Percentiles rank a stretch among this genome's conserved stretches.
phyloP scores from a whole-genome alignment of 2,888 invertebrate species.

The Cataglyphis cursor region DNA sequence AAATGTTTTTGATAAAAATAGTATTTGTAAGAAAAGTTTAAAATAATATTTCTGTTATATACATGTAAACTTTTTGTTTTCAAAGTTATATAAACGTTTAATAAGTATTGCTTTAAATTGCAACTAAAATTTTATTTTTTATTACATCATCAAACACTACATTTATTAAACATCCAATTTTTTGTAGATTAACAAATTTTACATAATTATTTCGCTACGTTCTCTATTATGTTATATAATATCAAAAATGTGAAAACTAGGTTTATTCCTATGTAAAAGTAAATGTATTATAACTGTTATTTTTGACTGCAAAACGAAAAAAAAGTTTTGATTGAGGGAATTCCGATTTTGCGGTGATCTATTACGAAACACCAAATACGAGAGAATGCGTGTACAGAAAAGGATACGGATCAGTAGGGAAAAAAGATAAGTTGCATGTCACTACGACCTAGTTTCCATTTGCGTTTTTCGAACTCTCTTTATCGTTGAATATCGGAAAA shows the following conservation, averaged over 20 bases:
- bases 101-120: not conserved
- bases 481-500: conserved; percentile 32
- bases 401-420: not conserved
- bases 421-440: conserved; percentile 27
- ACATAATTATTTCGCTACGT: not conserved
- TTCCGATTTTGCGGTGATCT: conserved; percentile 44
- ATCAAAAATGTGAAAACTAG: conserved; percentile 4
- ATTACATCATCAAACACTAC: not conserved
- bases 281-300: conserved; percentile 23
- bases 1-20: not conserved
- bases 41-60: not conserved
- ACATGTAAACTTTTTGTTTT: not conserved
- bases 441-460: conserved; percentile 45
- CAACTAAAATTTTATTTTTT: not conserved
- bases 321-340: conserved; percentile 50
- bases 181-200: conserved; percentile 3
- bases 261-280: conserved; percentile 22
- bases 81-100: not conserved
- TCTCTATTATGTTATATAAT: conserved; percentile 8
- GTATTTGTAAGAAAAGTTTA: not conserved
- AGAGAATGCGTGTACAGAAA: conserved; percentile 24
- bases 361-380: conserved; percentile 56
- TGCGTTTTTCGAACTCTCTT: conserved; percentile 50
- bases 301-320: conserved; percentile 29
- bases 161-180: not conserved